These are phyloP conservation scores for Pipistrellus pipistrellus DNA, from an alignment of 2,797 vertebrate species.

Conservation along the genomic window DNA sequence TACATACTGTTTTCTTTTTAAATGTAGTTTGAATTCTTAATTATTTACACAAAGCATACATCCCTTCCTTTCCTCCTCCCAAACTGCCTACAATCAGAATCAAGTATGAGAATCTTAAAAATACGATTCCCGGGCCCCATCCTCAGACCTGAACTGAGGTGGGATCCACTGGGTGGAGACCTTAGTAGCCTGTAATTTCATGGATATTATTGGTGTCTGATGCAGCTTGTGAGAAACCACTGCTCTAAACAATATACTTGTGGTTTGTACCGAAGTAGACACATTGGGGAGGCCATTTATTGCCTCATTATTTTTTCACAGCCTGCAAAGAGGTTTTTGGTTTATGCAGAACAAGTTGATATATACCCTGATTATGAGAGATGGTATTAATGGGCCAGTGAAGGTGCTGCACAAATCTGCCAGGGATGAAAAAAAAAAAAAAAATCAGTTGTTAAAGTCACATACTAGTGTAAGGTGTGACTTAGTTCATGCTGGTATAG, in stretches of 20 bases:
- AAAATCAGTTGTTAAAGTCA: not conserved
- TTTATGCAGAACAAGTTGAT: not conserved
- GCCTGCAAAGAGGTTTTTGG: not conserved
- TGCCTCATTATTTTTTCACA: not conserved
- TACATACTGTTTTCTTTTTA: not conserved
- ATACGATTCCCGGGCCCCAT: not conserved
- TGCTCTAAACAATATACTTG: not conserved
- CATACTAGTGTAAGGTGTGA: not conserved
- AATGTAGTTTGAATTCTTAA: not conserved
- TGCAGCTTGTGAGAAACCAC: not conserved
- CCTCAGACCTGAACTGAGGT: not conserved
- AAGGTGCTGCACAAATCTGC: not conserved
- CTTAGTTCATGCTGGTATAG: not conserved
- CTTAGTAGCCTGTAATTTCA: not conserved
- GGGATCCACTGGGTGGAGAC: not conserved
- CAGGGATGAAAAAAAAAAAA: not conserved
- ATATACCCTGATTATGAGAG: not conserved
- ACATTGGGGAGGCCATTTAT: not conserved
- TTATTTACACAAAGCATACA: not conserved
- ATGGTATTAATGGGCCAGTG: not conserved
- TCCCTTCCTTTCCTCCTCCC: not conserved
- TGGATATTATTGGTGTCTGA: not conserved
- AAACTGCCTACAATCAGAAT: not conserved
- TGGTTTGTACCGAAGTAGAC: not conserved
- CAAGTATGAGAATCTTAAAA: not conserved